These are phyloP conservation scores for Lysandra bellargus DNA, from an alignment of 2,888 invertebrate genomes.

Conservation along the genomic window DNA sequence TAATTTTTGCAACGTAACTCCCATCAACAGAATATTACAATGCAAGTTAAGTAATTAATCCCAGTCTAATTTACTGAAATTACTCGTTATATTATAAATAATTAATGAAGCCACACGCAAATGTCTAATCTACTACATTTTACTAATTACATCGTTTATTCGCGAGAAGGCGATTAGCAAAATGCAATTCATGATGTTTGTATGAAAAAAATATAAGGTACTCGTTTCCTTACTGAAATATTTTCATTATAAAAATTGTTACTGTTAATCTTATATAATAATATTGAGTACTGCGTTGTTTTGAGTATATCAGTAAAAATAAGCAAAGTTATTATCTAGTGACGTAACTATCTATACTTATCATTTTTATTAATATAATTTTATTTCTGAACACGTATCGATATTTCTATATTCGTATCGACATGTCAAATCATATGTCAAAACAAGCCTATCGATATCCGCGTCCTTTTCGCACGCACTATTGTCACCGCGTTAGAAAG, in stretches of 20 bases:
- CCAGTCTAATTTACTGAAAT: constrained; percentile 9
- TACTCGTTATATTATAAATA: constrained; percentile 9
- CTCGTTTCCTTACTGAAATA: not conserved
- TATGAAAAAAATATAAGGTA: not conserved
- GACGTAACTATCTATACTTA: too few species aligned
- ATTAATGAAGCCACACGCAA: constrained; percentile 25
- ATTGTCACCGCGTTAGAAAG: constrained; percentile 33
- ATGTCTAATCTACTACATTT: constrained; percentile 16
- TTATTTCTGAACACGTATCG: not conserved
- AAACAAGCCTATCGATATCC: not conserved
- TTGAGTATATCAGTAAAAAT: too few species aligned
- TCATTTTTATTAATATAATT: too few species aligned
- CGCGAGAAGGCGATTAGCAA: constrained; percentile 6
- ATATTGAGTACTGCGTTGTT: too few species aligned
- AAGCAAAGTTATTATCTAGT: too few species aligned
- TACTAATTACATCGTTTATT: constrained; percentile 12
- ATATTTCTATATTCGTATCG: not conserved
- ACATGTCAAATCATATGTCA: not conserved
- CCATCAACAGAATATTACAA: not conserved
- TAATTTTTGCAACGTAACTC: not conserved
- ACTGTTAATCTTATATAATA: too few species aligned
- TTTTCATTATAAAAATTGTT: not conserved
- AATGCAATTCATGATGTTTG: constrained; percentile 6
- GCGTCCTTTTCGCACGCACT: constrained; percentile 34
- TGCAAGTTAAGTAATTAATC: constrained; percentile 8